A percentile compares a stretch with the other conserved stretches of the same genome.
Conservation (phyloP, 2,888 invertebrate species). For the Eupithecia inturbata region DNA sequence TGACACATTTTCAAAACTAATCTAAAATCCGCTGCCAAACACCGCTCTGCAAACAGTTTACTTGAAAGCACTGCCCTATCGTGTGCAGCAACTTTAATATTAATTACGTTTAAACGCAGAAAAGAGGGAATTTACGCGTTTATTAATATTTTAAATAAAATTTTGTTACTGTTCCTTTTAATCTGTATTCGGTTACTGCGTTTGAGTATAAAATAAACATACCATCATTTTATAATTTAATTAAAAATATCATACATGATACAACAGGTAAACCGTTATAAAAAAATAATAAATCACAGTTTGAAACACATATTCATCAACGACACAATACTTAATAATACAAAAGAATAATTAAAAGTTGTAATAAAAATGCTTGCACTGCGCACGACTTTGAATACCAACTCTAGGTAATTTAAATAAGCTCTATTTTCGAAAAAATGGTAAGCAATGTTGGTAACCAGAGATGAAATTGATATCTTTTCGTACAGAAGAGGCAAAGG, state of each 20-base stretch:
- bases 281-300: background rate
- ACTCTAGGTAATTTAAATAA: constrained; percentile 12
- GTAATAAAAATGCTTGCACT: constrained; percentile 45
- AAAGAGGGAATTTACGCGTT: constrained; percentile 15
- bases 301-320: constrained; percentile 47
- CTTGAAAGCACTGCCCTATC: constrained; percentile 32
- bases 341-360: constrained; percentile 55
- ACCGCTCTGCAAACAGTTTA: constrained; percentile 27
- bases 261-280: background rate
- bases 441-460: background rate
- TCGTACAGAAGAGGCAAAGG: background rate
- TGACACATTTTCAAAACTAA: constrained; percentile 28
- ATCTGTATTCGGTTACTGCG: background rate
- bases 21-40: constrained; percentile 21
- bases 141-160: background rate
- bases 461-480: background rate
- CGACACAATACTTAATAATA: constrained; percentile 48
- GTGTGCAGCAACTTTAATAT: constrained; percentile 47
- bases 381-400: background rate
- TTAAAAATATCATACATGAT: background rate
- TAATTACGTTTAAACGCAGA: constrained; percentile 57
- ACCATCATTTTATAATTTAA: background rate
- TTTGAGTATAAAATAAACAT: background rate
- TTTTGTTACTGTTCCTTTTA: background rate
- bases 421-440: constrained; percentile 11